phyloP scores from a whole-genome alignment of 2,888 invertebrate genomes.

The Cataglyphis cursor region DNA sequence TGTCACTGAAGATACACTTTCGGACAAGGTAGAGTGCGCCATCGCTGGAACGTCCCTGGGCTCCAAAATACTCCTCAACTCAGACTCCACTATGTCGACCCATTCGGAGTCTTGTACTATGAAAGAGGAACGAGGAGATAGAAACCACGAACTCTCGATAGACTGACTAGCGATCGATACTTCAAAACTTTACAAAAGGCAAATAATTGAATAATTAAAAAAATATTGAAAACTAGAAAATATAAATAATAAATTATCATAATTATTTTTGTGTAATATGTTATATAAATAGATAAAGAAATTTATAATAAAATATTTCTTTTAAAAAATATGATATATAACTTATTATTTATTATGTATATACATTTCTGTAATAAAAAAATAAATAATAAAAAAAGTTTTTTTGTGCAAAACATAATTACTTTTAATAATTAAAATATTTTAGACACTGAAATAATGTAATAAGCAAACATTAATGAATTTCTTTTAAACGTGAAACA shows the following conservation, averaged over 20 bases:
- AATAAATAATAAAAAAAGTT: not conserved
- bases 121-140: conserved; percentile 28
- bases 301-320: not conserved
- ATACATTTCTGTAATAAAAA: not conserved
- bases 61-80: conserved; percentile 92
- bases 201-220: not conserved
- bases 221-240: not conserved
- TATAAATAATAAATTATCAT: not conserved
- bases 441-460: not conserved
- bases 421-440: not conserved
- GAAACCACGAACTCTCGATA: not conserved
- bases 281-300: not conserved
- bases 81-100: conserved; percentile 94
- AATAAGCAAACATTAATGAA: not conserved
- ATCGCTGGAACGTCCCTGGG: conserved; percentile 91
- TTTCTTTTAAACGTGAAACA: not conserved
- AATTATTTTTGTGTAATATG: not conserved
- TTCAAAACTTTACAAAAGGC: not conserved
- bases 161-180: not conserved
- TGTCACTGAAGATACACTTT: conserved; percentile 91
- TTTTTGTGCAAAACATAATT: not conserved
- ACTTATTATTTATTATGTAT: not conserved
- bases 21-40: conserved; percentile 90
- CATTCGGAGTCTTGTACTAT: conserved; percentile 91
- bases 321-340: not conserved